Evolutionary conservation across 2,888 invertebrate species (phyloP), one percentile per base, ranked within the genome.

Genomic region (Lasioglossum figueresi): DNA sequence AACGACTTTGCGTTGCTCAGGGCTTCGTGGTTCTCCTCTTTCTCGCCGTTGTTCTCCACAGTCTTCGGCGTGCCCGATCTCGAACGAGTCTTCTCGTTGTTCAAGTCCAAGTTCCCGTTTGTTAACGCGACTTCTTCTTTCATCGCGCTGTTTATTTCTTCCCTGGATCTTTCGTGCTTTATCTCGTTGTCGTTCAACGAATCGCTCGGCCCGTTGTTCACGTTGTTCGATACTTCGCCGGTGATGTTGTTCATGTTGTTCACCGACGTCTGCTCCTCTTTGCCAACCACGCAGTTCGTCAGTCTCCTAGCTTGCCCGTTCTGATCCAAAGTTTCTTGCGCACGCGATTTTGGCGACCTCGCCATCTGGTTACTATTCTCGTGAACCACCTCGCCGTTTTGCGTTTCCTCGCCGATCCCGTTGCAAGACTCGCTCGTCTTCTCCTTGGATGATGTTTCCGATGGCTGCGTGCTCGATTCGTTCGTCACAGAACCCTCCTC

Each of bases 221-320:
- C 56, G 59, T 66, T 45, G 68, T n/a, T 84, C 40, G 74, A 66
- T 70, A 80, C 31, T 27, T 86, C 78, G 68, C 59, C 79, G 59
- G 72, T 82, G 66, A 34, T 14, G n/a, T 73, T n/a, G 56, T 76
- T 92, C 88, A 73, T 75, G 31, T 73, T 27, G 48, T 74, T 92
- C 88, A 76, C 76, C 37, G 76, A 34, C 23, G 16, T 70, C 5
- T 77, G 4, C n/a, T 80, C 76, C 37, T 75, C 68, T 27, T 88
- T 40, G 4, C 23, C 84, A 23, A 37, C 48, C 56, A 80, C 71
- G 43, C 79, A 52, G 73, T 80, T 79, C 43, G 78, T 91, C 89
- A 92, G 88, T 91, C 92, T 91, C 73, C 91, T 89, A 19, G 88
- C 80, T 85, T 92, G 91, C 45, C 63, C 34, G 10, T 75, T 76